A percentile compares a stretch with the other conserved stretches of the same genome.
phyloP scores from a whole-genome alignment of 1,140 invertebrate species.

The Holcopasites calliopsidis region DNA sequence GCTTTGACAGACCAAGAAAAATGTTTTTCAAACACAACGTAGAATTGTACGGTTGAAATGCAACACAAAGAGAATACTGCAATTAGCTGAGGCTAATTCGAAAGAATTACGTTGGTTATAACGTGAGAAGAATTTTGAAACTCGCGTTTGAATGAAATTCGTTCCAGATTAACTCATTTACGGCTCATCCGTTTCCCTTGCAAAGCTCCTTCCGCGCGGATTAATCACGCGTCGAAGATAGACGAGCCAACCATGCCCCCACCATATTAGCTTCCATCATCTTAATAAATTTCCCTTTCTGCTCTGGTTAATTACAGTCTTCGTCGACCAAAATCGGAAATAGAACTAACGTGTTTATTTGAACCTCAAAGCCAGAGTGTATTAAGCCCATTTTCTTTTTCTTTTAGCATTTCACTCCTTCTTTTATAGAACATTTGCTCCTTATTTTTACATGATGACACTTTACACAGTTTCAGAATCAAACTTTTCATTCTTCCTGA shows the following conservation, averaged over 20 bases:
- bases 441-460: too few species aligned
- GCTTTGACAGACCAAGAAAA: too few species aligned
- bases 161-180: slow-evolving; percentile 25
- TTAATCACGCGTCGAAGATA: slow-evolving; percentile 9
- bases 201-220: slow-evolving; percentile 1
- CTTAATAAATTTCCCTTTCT: slow-evolving; percentile 3
- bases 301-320: background rate
- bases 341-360: background rate
- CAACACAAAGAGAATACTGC: background rate
- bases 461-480: too few species aligned
- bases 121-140: background rate
- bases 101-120: background rate
- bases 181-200: background rate
- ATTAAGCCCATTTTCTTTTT: too few species aligned
- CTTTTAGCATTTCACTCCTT: too few species aligned
- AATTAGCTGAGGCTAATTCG: background rate
- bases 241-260: background rate
- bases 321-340: background rate
- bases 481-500: too few species aligned
- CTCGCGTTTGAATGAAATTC: background rate
- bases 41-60: background rate
- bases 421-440: too few species aligned
- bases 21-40: background rate
- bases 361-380: too few species aligned
- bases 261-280: background rate